Base-by-base conservation (phyloP, 1,140 invertebrate species). In the Atta texana region DNA sequence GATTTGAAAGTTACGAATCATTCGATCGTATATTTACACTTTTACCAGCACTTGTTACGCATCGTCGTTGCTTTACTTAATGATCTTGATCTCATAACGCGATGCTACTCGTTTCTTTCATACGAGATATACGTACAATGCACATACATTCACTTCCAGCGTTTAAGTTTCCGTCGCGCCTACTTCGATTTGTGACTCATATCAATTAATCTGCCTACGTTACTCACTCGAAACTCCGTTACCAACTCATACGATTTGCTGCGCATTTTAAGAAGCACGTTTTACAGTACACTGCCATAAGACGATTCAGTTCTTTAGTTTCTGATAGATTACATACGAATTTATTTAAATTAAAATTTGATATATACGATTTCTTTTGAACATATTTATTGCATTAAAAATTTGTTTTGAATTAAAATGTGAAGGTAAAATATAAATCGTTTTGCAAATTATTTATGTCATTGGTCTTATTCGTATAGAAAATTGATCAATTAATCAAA, bases 151-250 rank as follows among this genome's bases (percentile, higher is more conserved):
- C 24, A 66, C 28, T 88, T 85, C 61, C 53, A 85, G 34, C 80
- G 61, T 85, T 75, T 53, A 59, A 68, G 90, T 63, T 91, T 88
- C 87, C 81, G 71, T 21, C 64, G 68, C 59, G 31, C 68, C 81
- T 89, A n/a, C 77, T 87, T 90, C 34, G n/a, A 63, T 18, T 39
- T 28, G 31, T 93, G 92, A 93, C 28, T 93, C 93, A 92, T 28
- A 55, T 81, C 68, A 88, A 92, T 93, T 92, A 92, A 92, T 92
- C 87, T 76, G 84, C 49, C 82, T 14, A 74, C 64, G 61, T 93
- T 92, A 91, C 89, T 93, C 91, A 93, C 72, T 84, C 86, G 24
- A 64, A 78, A 87, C 85, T 53, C 77, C 88, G 82, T 78, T 87
- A 89, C 64, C 87, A 61, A 81, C 75, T 87, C 87, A 82, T 77